Evolutionary conservation across 2,888 invertebrate species (phyloP), one percentile per base, ranked within the genome.

Genomic region (Dasysyrphus albostriatus): DNA sequence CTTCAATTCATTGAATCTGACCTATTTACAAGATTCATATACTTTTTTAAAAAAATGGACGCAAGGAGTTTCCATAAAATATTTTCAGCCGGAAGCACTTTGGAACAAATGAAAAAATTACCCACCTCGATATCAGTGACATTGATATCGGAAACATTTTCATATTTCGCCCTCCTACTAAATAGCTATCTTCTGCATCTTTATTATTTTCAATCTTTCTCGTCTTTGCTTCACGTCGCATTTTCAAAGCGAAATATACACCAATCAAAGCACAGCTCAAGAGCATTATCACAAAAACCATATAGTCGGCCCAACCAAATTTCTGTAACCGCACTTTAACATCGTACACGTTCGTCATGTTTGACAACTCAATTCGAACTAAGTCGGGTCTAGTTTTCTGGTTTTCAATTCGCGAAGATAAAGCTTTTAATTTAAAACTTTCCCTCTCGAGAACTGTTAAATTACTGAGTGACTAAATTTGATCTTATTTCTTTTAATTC

Each of bases 241-340:
- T 95, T 91, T 95, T 94, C 88, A 96, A 95, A 1, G 96, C 97
- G 93, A 96, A 97, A 91, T 96, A 97, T n/a, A 97, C 92, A 0
- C 98, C 98, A 59, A 98, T 96, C 12, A 94, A 93, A 0, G 97
- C 95, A 92, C 97, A 97, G 47, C 96, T 93, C 14, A 95, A 93
- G 89, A 98, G 92, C 97, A 97, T 97, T 0, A 94, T 90, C 77
- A 95, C 94, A 91, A 97, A 97, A 88, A 97, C 95, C 1, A 95
- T 90, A 92, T 98, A 98, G 91, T 98, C 98, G 69, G 94, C 94
- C 94, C 95, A 94, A 14, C 95, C 94, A 90, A 96, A 96, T 88
- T 93, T 94, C 90, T 95, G 95, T 92, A 96, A 93, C 65, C 94
- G 91, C 58, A 90, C 89, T 70, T 92, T 91, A 74, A 93, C 90